Evolutionary conservation across 2,888 invertebrate species (phyloP).

Genomic region (Amaurobius ferox): DNA sequence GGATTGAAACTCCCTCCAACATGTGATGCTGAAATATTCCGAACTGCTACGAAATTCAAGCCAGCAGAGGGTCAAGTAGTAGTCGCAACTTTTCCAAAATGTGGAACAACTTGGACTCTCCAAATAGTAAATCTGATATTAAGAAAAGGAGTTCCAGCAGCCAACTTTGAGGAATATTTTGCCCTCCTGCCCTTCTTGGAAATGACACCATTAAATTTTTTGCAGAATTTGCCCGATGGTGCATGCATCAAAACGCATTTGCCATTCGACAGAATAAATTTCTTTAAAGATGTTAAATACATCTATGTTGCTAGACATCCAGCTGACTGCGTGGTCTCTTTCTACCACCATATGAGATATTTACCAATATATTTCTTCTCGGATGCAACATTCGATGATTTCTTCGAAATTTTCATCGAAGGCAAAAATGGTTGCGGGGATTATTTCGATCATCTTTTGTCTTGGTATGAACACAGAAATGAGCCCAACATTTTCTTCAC

Average conservation of each 20-base stretch:
- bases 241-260: conserved; percentile 75
- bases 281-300: conserved; percentile 72
- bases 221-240: conserved; percentile 57
- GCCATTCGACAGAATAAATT: conserved; percentile 73
- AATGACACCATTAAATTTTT: conserved; percentile 51
- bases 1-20: conserved; percentile 38
- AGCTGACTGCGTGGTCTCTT: conserved; percentile 79
- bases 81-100: conserved; percentile 68
- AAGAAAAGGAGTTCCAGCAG: conserved; percentile 49
- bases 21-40: conserved; percentile 52
- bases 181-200: conserved; percentile 62
- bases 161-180: conserved; percentile 58
- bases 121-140: conserved; percentile 53
- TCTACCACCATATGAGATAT: conserved; percentile 76
- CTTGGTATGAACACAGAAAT: conserved; percentile 73
- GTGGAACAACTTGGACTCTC: conserved; percentile 71
- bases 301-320: conserved; percentile 79
- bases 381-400: conserved; percentile 76
- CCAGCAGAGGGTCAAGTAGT: conserved; percentile 46
- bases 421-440: conserved; percentile 76
- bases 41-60: conserved; percentile 41
- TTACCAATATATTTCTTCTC: conserved; percentile 58
- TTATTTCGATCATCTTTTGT: conserved; percentile 73
- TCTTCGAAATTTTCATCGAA: conserved; percentile 77
- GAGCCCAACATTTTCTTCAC: conserved; percentile 77